phyloP scores from a whole-genome alignment of 2,113 vertebrate species.

The Sinocyclocheilus rhinocerous region DNA sequence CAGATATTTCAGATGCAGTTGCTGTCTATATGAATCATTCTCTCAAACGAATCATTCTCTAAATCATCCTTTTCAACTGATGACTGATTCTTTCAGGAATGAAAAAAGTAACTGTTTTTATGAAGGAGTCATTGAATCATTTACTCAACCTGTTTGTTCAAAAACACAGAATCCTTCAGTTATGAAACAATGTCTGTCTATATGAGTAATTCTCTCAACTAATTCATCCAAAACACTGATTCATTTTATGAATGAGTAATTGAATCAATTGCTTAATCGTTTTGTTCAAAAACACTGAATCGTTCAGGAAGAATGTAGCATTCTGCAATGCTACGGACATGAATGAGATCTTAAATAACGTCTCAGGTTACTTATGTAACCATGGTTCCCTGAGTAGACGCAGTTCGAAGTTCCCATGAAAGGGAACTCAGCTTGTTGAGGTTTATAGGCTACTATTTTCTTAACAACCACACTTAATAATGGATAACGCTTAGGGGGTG shows the following conservation, averaged over 20 bases:
- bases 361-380: too few species aligned
- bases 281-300: neutral
- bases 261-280: neutral
- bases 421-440: neutral
- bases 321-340: neutral
- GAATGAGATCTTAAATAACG: neutral
- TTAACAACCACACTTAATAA: neutral
- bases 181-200: neutral
- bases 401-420: too few species aligned
- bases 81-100: neutral
- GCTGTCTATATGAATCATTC: too few species aligned
- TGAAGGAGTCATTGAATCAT: neutral
- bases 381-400: too few species aligned
- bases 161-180: neutral
- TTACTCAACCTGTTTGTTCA: neutral
- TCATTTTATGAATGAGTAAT: neutral
- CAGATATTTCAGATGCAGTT: too few species aligned
- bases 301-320: neutral
- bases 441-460: neutral
- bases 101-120: neutral
- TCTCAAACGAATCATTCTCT: too few species aligned
- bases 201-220: neutral
- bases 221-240: neutral
- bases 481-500: too few species aligned
- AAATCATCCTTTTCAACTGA: too few species aligned